Evolutionary conservation across 2,888 invertebrate genomes (phyloP), one percentile per base, ranked within the genome.

Genomic region (Chrysodeixis includens): DNA sequence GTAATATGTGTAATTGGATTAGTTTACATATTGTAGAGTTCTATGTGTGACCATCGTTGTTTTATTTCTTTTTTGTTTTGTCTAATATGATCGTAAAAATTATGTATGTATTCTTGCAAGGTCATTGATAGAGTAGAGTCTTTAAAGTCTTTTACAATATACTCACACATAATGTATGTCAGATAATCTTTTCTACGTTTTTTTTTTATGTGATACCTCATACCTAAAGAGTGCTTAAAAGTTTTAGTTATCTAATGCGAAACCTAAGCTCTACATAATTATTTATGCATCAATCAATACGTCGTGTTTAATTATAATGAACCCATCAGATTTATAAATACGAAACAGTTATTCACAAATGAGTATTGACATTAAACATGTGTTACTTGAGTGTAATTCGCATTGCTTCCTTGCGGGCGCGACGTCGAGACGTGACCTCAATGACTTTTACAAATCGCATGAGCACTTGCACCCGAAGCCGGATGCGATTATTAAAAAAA

Each of bases 371-470:
- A 70, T 52, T 56, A 54, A 64, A 74, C 74, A 72, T 56, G 16
- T 69, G 71, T 72, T 65, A 62, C 30, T 58, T 46, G 46, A 32
- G 22, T 56, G 51, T 63, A 59, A 65, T 56, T 62, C 35, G 30
- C 60, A 52, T 49, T 53, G 49, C 56, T 64, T 60, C 65, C 59
- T 63, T 64, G 57, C 53, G 56, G 56, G 60, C 30, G 49, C 59
- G 56, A 54, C 8, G 46, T 71, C 30, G 44, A 56, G 56, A 57
- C 8, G 46, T 74, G 67, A 75, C 76, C 62, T 32, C 54, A 74
- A 61, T 75, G 75, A 61, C 65, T 51, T 61, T 60, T 57, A 40
- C 54, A 65, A 65, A 57, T 60, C 56, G 60, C 56, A 64, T 49
- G 32, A 52, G 35, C 18, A 66, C 53, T 53, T 63, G 62, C 56